These are phyloP conservation scores for Venusia cambrica DNA, from an alignment of 2,888 invertebrate genomes.

Conservation along the genomic window DNA sequence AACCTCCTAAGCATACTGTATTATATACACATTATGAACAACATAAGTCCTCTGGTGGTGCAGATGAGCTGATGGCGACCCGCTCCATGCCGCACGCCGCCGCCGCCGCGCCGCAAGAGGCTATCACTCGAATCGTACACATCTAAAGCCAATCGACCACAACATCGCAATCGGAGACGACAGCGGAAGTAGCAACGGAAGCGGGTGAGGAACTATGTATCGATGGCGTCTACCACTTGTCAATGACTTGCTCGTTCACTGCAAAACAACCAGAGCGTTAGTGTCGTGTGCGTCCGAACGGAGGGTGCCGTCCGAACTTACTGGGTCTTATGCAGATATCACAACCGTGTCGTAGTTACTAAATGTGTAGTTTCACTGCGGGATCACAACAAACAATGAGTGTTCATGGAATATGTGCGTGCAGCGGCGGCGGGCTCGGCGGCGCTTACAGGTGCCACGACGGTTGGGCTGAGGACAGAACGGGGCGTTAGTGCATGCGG, in stretches of 20 bases:
- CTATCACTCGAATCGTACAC: conserved; percentile 39
- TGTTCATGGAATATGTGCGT: conserved; percentile 79
- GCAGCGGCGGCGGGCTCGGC: conserved; percentile 63
- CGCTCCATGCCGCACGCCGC: no score
- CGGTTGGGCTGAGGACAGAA: conserved; percentile 77
- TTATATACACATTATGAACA: conserved; percentile 80
- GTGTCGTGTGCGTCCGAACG: conserved; percentile 58
- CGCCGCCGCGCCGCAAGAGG: conserved; percentile 33
- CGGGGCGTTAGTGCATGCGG: conserved; percentile 74
- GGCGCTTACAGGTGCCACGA: conserved; percentile 70
- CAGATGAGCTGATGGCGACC: conserved; percentile 47
- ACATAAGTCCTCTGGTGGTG: conserved; percentile 65
- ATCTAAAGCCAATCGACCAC: conserved; percentile 57
- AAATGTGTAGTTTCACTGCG: conserved; percentile 78
- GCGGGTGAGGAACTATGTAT: conserved; percentile 74
- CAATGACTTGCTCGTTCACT: conserved; percentile 87
- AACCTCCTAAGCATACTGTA: conserved; percentile 80
- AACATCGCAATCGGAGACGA: conserved; percentile 63
- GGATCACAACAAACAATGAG: conserved; percentile 80
- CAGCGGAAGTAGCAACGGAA: conserved; percentile 72
- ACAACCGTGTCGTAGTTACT: conserved; percentile 74
- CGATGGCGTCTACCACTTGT: conserved; percentile 84
- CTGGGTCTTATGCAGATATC: conserved; percentile 69
- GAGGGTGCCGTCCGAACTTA: conserved; percentile 68
- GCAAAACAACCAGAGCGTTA: conserved; percentile 80